phyloP scores from a whole-genome alignment of 2,888 invertebrate genomes.

The Mycalesis mineus region DNA sequence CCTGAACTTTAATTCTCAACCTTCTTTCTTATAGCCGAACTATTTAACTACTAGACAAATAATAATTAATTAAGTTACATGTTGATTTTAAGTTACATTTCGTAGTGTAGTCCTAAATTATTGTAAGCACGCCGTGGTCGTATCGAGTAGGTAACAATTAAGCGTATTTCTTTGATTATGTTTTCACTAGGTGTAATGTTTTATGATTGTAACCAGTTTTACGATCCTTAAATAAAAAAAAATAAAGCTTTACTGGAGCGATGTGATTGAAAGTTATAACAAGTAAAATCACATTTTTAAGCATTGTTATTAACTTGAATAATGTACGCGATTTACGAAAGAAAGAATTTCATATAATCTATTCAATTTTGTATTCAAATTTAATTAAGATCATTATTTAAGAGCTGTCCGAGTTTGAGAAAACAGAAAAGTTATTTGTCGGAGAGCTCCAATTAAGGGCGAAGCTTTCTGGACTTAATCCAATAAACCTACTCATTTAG shows the following conservation, averaged over 20 bases:
- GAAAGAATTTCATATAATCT: constrained; percentile 18
- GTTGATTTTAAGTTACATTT: too few species aligned
- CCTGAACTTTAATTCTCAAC: too few species aligned
- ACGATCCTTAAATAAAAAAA: too few species aligned
- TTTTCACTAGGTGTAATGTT: too few species aligned
- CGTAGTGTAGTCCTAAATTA: too few species aligned
- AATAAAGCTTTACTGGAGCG: constrained; percentile 19
- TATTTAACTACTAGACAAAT: too few species aligned
- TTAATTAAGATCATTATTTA: constrained; percentile 72
- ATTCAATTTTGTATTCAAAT: constrained; percentile 48
- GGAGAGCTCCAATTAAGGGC: constrained; percentile 76
- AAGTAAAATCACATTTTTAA: background rate
- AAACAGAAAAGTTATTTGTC: constrained; percentile 75
- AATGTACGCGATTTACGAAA: background rate
- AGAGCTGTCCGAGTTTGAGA: constrained; percentile 72
- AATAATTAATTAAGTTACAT: too few species aligned
- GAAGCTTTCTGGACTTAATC: constrained; percentile 76
- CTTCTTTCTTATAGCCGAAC: too few species aligned
- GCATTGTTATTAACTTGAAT: background rate
- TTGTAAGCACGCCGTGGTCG: too few species aligned
- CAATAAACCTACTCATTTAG: constrained; percentile 77
- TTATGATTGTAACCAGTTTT: too few species aligned
- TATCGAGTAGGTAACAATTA: too few species aligned
- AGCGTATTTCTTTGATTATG: too few species aligned
- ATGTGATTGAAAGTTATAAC: background rate